Evolutionary conservation across 2,113 vertebrate species (phyloP).

Genomic region (Sapayoa aenigma): DNA sequence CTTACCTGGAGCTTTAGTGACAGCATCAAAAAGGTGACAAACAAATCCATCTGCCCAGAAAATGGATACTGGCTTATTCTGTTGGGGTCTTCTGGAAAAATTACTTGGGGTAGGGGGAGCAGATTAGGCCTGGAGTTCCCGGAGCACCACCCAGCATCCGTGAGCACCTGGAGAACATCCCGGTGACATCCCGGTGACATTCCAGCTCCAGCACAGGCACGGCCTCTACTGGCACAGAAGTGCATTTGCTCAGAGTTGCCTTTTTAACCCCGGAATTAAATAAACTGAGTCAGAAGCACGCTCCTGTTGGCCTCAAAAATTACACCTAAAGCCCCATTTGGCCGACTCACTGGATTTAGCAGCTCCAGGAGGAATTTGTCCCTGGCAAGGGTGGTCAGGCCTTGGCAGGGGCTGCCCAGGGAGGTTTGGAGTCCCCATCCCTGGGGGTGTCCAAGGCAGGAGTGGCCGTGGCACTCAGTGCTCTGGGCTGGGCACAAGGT

Average conservation of each 20-base stretch:
- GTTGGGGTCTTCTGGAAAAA: neutral
- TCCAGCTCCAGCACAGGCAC: neutral
- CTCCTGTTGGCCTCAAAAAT: neutral
- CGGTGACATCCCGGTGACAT: neutral
- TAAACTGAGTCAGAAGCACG: neutral
- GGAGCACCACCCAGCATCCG: neutral
- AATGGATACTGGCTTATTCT: neutral
- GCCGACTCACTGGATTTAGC: neutral
- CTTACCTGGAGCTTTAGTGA: neutral
- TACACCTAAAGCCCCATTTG: accelerated
- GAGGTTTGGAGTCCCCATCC: neutral
- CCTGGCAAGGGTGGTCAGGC: neutral
- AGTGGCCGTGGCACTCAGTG: neutral
- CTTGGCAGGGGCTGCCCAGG: neutral
- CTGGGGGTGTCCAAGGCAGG: neutral
- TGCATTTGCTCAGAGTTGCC: neutral
- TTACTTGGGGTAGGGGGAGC: accelerated
- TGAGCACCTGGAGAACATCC: accelerated
- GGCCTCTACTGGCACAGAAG: neutral
- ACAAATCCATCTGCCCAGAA: neutral
- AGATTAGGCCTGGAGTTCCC: neutral
- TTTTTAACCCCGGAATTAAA: neutral
- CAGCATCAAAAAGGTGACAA: neutral
- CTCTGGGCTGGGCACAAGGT: too few relatives aligned
- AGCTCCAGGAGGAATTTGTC: neutral